These are phyloP conservation scores for Siderastrea radians DNA, from an alignment of 92 coral and sea anemone species.

Conservation along the genomic window DNA sequence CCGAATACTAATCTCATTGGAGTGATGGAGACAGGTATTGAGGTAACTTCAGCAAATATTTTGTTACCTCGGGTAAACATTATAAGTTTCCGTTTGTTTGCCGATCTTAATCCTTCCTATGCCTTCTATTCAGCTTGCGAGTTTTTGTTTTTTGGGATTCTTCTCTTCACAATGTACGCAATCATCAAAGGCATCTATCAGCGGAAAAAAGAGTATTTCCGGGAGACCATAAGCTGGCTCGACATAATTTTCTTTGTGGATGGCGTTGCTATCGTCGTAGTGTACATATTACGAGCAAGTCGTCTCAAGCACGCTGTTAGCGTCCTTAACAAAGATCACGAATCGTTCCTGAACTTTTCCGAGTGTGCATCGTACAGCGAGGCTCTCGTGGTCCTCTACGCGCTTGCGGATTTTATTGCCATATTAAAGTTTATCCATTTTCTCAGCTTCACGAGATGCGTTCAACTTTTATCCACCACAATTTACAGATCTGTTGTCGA, in stretches of 20 bases:
- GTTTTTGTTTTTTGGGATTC: slow-evolving; percentile 28
- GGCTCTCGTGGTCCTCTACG: slow-evolving; percentile 14
- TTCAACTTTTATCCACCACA: slow-evolving; percentile 48
- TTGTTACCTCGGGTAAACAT: slow-evolving; percentile 32
- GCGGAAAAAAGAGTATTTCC: slow-evolving; percentile 23
- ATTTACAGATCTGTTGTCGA: slow-evolving; percentile 26
- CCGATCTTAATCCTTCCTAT: slow-evolving; percentile 17
- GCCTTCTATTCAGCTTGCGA: slow-evolving; percentile 43
- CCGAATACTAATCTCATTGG: slow-evolving; percentile 32
- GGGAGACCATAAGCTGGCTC: slow-evolving; percentile 22
- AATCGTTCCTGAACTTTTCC: slow-evolving; percentile 37
- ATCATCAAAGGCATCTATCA: slow-evolving; percentile 18
- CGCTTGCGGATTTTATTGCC: slow-evolving; percentile 41
- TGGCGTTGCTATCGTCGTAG: slow-evolving; percentile 34
- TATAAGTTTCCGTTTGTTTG: slow-evolving; percentile 29
- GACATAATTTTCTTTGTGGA: slow-evolving; percentile 30
- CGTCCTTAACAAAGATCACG: slow-evolving; percentile 31
- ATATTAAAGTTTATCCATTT: slow-evolving; percentile 39
- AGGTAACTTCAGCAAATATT: slow-evolving; percentile 25
- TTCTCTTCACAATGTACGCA: slow-evolving; percentile 19
- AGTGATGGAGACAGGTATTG: slow-evolving; percentile 19
- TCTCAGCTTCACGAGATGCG: slow-evolving; percentile 44
- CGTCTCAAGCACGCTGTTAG: slow-evolving; percentile 25
- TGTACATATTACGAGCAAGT: slow-evolving; percentile 23
- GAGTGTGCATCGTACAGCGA: slow-evolving; percentile 37